Conservation (phyloP, 2,888 invertebrate genomes). For the Agrilus mali region DNA sequence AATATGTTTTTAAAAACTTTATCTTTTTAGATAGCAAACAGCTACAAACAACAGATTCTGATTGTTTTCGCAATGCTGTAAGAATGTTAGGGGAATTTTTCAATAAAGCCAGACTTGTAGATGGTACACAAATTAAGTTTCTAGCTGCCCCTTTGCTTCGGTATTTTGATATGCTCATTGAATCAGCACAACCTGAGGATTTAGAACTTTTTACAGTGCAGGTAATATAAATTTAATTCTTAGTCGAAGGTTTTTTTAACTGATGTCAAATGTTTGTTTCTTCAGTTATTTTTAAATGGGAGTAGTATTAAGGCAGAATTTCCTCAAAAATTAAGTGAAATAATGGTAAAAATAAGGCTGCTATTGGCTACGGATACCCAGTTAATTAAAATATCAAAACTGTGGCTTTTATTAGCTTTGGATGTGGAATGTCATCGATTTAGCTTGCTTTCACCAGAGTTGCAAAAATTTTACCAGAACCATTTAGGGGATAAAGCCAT, state of each 20-base stretch:
- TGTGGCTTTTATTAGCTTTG: conserved; percentile 31
- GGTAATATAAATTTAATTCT: conserved; percentile 19
- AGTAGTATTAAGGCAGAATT: conserved; percentile 19
- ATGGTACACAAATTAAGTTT: conserved; percentile 19
- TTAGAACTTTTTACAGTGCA: conserved; percentile 31
- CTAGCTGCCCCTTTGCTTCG: conserved; percentile 26
- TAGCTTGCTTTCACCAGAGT: conserved; percentile 25
- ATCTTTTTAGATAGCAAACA: conserved; percentile 15
- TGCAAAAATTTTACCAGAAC: conserved; percentile 30
- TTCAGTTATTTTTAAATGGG: conserved; percentile 32
- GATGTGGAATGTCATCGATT: conserved; percentile 31
- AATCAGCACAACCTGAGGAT: conserved; percentile 28
- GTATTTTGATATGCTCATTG: conserved; percentile 32
- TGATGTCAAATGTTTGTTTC: neutral
- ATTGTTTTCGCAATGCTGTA: conserved; percentile 28
- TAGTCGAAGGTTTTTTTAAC: too few relatives aligned
- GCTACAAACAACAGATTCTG: conserved; percentile 16
- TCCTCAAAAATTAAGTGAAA: conserved; percentile 22
- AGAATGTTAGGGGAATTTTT: conserved; percentile 31
- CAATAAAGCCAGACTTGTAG: conserved; percentile 22
- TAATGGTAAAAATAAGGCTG: conserved; percentile 26
- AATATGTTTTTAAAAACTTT: neutral
- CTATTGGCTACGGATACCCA: conserved; percentile 26
- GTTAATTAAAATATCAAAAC: conserved; percentile 26
- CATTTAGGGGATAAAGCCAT: conserved; percentile 27